A percentile compares a stretch with the other conserved stretches of the same genome.
Conservation (phyloP, 1,140 invertebrate genomes). For the Drosophila nigromelanica region DNA sequence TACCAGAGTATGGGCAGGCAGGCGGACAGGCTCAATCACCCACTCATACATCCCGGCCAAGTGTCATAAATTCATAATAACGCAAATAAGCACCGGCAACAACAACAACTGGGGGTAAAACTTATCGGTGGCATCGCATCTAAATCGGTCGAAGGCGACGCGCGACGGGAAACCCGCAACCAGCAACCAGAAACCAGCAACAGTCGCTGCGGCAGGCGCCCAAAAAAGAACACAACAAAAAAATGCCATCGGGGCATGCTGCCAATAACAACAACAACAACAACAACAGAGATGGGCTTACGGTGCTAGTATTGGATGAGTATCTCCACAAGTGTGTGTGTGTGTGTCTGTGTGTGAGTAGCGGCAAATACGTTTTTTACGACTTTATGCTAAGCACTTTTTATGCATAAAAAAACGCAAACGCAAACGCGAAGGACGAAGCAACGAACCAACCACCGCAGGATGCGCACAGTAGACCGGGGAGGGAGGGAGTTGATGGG, state of each 20-base stretch:
- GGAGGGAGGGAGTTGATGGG: background rate
- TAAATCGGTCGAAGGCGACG: slow-evolving; percentile 57
- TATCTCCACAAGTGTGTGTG: slow-evolving; percentile 13
- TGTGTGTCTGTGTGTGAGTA: slow-evolving; percentile 41
- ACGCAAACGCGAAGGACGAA: slow-evolving; percentile 10
- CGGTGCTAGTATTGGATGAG: slow-evolving; percentile 35
- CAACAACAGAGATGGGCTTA: slow-evolving; percentile 55
- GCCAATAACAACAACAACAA: slow-evolving; percentile 69
- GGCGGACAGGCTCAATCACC: too few relatives aligned
- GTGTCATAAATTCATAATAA: slow-evolving; percentile 83
- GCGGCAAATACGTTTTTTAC: slow-evolving; percentile 82
- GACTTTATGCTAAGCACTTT: slow-evolving; percentile 82
- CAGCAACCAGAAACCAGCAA: slow-evolving; percentile 27
- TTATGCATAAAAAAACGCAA: slow-evolving; percentile 71
- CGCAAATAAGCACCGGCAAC: slow-evolving; percentile 75
- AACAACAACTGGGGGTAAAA: slow-evolving; percentile 42
- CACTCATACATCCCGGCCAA: slow-evolving; percentile 57
- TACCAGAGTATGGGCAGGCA: background rate
- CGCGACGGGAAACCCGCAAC: slow-evolving; percentile 10
- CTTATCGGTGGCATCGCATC: slow-evolving; percentile 66
- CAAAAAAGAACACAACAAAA: slow-evolving; percentile 4
- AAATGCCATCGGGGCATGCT: slow-evolving; percentile 63
- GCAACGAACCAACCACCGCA: slow-evolving; percentile 59
- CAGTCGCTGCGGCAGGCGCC: background rate
- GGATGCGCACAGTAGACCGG: slow-evolving; percentile 8